Percentiles rank a stretch among this genome's conserved stretches.
phyloP scores from a whole-genome alignment of 2,113 vertebrate genomes.

The Noctilio leporinus region DNA sequence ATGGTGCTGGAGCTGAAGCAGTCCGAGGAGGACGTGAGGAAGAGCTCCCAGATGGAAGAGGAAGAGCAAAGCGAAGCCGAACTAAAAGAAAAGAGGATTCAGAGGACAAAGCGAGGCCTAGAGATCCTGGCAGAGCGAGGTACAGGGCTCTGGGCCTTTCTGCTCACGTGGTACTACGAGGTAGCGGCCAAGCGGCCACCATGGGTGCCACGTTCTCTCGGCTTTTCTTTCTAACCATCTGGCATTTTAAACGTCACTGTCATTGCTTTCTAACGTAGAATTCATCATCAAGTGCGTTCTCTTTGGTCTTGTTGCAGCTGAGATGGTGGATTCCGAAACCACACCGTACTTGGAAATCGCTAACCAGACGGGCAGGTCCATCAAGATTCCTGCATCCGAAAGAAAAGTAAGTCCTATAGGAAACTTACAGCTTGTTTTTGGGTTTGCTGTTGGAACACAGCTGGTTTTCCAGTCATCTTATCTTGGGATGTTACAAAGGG shows the following conservation, averaged over 20 bases:
- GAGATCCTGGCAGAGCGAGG: constrained; percentile 94
- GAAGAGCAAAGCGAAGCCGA: constrained; percentile 71
- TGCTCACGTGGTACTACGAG: accelerated
- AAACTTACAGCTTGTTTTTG: accelerated
- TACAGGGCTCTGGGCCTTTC: neutral
- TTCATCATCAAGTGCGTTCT: neutral
- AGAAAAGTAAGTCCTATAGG: constrained; percentile 83
- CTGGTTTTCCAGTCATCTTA: neutral
- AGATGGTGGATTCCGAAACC: constrained; percentile 83
- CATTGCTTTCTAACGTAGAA: neutral
- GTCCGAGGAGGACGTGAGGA: constrained; percentile 82
- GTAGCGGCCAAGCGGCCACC: accelerated
- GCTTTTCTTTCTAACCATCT: neutral
- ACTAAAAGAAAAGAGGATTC: constrained; percentile 81
- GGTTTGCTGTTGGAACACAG: neutral
- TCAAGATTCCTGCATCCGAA: constrained; percentile 85
- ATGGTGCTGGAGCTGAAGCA: constrained; percentile 90
- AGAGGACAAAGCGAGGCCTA: constrained; percentile 89
- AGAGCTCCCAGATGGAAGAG: constrained; percentile 79
- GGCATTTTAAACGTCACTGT: accelerated
- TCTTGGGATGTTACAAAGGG: neutral
- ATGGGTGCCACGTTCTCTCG: neutral
- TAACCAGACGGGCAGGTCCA: constrained; percentile 93
- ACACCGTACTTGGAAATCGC: constrained; percentile 91
- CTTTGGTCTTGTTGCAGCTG: constrained; percentile 79